Base-by-base conservation (phyloP, 2,888 invertebrate genomes). In the Callyntrura sp. region DNA sequence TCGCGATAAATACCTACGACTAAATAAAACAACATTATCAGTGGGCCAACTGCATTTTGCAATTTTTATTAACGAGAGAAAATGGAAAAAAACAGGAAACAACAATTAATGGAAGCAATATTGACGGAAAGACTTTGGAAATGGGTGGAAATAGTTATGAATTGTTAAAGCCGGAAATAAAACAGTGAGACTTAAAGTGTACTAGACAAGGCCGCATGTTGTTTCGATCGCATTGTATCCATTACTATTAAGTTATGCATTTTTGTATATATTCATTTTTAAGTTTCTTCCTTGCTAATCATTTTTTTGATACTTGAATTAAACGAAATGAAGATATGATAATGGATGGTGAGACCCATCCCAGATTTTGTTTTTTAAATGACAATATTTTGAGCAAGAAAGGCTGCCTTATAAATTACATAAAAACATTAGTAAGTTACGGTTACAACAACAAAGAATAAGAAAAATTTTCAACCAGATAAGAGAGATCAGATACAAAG, bases 401-500 rank as follows among this genome's bases (percentile, higher is more conserved):
- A 83, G 88, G 83, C 78, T 68, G 62, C 78, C 65, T 78, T 62
- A 79, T 35, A 20, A 8, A 60, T n/a, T 35, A 78, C n/a, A 57
- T 43, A 57, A 78, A 76, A 57, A 70, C 11, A 70, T 25, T 70
- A 70, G 51, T 60, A 68, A 12, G 11, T 82, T 60, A 65, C 14
- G 45, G 48, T 11, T 79, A 79, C 17, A 45, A 65, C 65, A 82
- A 65, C 62, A 35, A 65, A 84, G 73, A 73, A 73, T 48, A 25
- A 84, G 55, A 70, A 17, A 35, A 35, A 43, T 65, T 62, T 78
- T 62, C 62, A 85, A 83, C 79, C 89, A 89, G 79, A 89, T 89
- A 89, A 57, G 43, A 76, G 76, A 89, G 89, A 89, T 89, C 89
- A 89, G 65, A 89, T 89, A 48, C 9, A 57, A 83, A 88, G 88